Base-by-base conservation (phyloP, 2,113 vertebrate genomes). In the Carassius gibelio region DNA sequence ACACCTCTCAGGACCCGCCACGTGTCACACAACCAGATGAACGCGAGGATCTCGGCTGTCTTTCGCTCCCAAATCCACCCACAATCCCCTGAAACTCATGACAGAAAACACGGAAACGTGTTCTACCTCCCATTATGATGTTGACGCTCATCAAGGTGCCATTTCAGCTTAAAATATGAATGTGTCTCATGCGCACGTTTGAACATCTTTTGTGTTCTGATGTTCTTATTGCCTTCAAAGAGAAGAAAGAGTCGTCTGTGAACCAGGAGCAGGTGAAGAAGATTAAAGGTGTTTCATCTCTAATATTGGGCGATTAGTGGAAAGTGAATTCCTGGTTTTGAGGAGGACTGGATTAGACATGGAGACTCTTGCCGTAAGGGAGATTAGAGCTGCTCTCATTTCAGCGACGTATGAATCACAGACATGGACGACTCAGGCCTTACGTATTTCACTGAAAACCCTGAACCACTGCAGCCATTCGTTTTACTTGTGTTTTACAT, bases 291-390 rank as follows among this genome's bases (percentile, higher is more conserved):
- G 23, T 38, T 83, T 81, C 83, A 64, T 84, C 61, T 78, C 76
- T 62, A 82, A 84, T 88, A 89, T 86, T 90, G 71, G 77, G 34
- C 72, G 80, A 89, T 89, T 89, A 89, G 81, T 17, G 36, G 69
- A 80, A 82, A 86, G 59, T 76, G 64, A 85, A 86, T 62, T 14
- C 34, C 66, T 79, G 26, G 48, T 59, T 88, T 84, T 86, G 84
- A 82, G 84, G 82, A 80, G 78, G 80, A 79, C 52, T 48, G 84
- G 90, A 90, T 89, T 87, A 88, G 77, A 86, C 76, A 85, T 85
- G 74, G 82, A 88, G 64, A 81, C 88, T 57, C 77, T 82, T 55
- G 85, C 83, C 74, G 85, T 52, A 75, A 81, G 80, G 79, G 45
- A 81, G 88, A 88, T 85, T 88, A 89, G 82, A 83, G 69, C 79